phyloP scores from a whole-genome alignment of 2,113 vertebrate species.

The Oophaga pumilio region DNA sequence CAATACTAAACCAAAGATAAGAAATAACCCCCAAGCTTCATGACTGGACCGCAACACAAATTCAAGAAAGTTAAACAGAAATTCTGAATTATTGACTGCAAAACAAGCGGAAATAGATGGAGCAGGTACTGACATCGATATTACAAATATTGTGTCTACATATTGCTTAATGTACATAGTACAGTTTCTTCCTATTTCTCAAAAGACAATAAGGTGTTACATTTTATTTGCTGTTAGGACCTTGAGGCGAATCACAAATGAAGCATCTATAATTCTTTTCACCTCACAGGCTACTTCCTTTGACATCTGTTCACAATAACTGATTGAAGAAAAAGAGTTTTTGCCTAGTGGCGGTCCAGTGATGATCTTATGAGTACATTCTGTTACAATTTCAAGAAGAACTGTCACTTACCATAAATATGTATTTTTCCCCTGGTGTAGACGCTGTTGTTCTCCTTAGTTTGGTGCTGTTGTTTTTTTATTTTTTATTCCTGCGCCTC shows the following conservation, averaged over 20 bases:
- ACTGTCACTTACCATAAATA: too few relatives aligned
- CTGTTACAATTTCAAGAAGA: not conserved
- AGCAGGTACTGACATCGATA: too few relatives aligned
- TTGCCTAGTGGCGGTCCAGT: not conserved
- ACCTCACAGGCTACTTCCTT: not conserved
- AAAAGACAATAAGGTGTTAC: not conserved
- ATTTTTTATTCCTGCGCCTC: too few relatives aligned
- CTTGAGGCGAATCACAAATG: not conserved
- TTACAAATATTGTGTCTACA: not conserved
- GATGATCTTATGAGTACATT: not conserved
- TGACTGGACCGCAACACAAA: too few relatives aligned
- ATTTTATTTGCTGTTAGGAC: not conserved
- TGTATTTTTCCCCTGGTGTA: too few relatives aligned
- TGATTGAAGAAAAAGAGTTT: not conserved
- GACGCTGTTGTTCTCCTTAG: too few relatives aligned
- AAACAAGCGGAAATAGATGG: too few relatives aligned
- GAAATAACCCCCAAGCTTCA: too few relatives aligned
- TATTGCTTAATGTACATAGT: not conserved
- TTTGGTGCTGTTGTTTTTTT: too few relatives aligned
- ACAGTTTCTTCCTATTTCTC: not conserved
- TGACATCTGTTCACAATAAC: not conserved
- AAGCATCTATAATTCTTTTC: slow-evolving; percentile 1
- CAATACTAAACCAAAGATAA: too few relatives aligned
- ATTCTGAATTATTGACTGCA: too few relatives aligned
- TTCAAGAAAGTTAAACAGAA: too few relatives aligned